Base-by-base conservation (phyloP, 2,888 invertebrate genomes). In the Cheilosia soror region DNA sequence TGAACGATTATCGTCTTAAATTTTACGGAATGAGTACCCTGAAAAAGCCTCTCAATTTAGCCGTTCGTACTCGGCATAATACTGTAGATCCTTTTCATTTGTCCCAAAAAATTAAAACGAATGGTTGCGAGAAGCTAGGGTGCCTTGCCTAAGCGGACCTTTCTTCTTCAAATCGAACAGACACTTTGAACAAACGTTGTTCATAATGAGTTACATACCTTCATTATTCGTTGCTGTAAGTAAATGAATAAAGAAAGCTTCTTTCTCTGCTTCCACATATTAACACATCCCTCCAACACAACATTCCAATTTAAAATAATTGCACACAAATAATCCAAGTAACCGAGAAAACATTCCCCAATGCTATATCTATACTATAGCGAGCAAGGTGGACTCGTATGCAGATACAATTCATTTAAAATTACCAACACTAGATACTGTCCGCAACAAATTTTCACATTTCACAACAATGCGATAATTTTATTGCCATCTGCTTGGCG, bases 381-480 rank as follows among this genome's bases (percentile, higher is more conserved):
- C 55, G 20, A 47, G 47, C 4, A 47, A 49, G 33, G 47, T 20
- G 20, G 15, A 11, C 7, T 1, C 0, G 9, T 4, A 11, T 37
- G 9, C 11, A 20, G 20, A 60, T 60, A 44, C 55, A 72, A 60
- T 60, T 51, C 79, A 51, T 58, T 71, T 40, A 33, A 27, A 65
- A 71, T 47, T 69, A 51, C 40, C 20, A 1, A 20, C 20, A 37
- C 11, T 37, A 9, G 1, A 9, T 37, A 53, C 40, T 15, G 55
- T 60, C 62, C 25, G 62, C 51, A 72, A 57, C 80, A 72, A 85
- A 76, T 85, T 81, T 85, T 55, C 76, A 85, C 80, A 76, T 81
- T 76, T 81, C 66, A 81, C 66, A 85, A 81, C 68, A 72, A 68
- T 71, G 72, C 66, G 76, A 85, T 85, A 81, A 85, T 72, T 81